Base-by-base conservation (phyloP, 2,888 invertebrate genomes). In the Rhamnusium bicolor region DNA sequence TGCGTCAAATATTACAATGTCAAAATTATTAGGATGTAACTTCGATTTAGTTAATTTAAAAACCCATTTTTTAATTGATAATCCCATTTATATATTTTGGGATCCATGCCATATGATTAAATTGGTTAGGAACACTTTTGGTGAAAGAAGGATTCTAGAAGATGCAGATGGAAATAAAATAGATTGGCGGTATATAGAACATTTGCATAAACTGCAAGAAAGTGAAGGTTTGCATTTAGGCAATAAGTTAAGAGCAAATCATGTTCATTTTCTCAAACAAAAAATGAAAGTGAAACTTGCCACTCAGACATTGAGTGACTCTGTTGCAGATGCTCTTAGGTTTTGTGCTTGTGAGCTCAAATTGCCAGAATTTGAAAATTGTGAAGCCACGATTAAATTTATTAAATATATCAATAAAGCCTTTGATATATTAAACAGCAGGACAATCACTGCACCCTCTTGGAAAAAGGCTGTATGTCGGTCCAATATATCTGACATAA, bases 361-460 rank as follows among this genome's bases (percentile, higher is more conserved):
- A 18, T 51, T 77, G n/a, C 12, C 12, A n/a, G 21, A 61, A 10
- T 77, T 79, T 73, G 29, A 71, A 69, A 56, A 46, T 4, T 65
- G 70, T 21, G 65, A 69, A 32, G 66, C 67, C 8, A 70, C 74
- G 18, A 69, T 53, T 3, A 71, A n/a, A 21, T 72, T 74, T 53
- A 71, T 69, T 10, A 69, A 47, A 67, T 62, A 51, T 19, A 71
- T 75, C 2, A 78, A 74, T 63, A 60, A 71, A n/a, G 58, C 70
- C 10, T 78, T 74, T 61, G 76, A 74, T 53, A 27, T 78, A 29
- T 70, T 76, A 51, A 78, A 24, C n/a, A n/a, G n/a, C n/a, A n/a
- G n/a, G n/a, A n/a, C n/a, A n/a, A n/a, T n/a, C n/a, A n/a, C n/a
- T n/a, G n/a, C n/a, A n/a, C n/a, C n/a, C n/a, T n/a, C n/a, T n/a